Base-by-base conservation (phyloP, 2,888 invertebrate genomes). In the Ectemnius cavifrons region DNA sequence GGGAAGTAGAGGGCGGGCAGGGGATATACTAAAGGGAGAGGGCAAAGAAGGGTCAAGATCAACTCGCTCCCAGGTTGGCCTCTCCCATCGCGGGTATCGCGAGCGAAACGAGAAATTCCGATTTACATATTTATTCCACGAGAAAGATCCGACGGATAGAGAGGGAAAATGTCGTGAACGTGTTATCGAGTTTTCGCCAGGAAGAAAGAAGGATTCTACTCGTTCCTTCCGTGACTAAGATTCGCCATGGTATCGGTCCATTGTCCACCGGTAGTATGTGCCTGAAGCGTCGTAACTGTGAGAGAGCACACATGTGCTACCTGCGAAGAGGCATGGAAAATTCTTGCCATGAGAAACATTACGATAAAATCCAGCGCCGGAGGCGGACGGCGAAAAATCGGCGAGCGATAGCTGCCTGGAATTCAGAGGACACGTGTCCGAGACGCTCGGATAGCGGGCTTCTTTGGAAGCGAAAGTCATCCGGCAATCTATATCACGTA, bases 51-150 rank as follows among this genome's bases (percentile, higher is more conserved):
- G 84, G 85, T 87, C 86, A 85, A 82, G 82, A 83, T 75, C 83
- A 79, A 73, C 72, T 77, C 72, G 78, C 65, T 67, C 71, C 77
- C 78, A 67, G 77, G 70, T 75, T 76, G 71, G 81, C 78, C 70
- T 82, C 77, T 81, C 82, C 82, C 81, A 80, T 76, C 67, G 77
- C 77, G 79, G 79, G 80, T 77, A 77, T 79, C 74, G 74, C 80
- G 79, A 79, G 72, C 75, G 79, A 78, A 82, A 80, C 84, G 78
- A 83, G 83, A 83, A 87, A 85, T 82, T 67, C 74, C 79, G 84
- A 90, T 90, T 89, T 89, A 86, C 89, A 89, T 90, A 89, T 89
- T 89, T 89, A 89, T 89, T 88, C 85, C 86, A 87, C 86, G 89
- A 88, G 75, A 76, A 79, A 86, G 86, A 88, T 88, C 82, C 77